Evolutionary conservation across 2,888 invertebrate genomes (phyloP).

Genomic region (Homarus gammarus): DNA sequence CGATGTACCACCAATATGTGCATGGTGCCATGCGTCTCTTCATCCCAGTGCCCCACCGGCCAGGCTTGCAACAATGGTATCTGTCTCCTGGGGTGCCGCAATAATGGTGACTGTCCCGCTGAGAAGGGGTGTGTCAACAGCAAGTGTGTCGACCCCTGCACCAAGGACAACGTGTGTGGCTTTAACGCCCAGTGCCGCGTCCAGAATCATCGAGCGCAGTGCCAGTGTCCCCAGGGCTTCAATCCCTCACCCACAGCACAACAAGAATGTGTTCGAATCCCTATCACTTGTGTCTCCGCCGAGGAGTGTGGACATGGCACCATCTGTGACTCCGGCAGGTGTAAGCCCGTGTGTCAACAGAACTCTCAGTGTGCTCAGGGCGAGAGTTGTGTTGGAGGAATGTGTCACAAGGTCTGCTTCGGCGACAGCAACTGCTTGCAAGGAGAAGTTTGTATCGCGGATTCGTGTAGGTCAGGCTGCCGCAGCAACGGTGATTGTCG

Average conservation of each 20-base stretch:
- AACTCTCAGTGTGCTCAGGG: slow-evolving; percentile 88
- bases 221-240: slow-evolving; percentile 89
- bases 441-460: slow-evolving; percentile 91
- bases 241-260: slow-evolving; percentile 92
- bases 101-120: slow-evolving; percentile 88
- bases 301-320: slow-evolving; percentile 84
- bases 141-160: slow-evolving; percentile 91
- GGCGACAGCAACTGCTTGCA: slow-evolving; percentile 93
- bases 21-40: slow-evolving; percentile 88
- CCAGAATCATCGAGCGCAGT: slow-evolving; percentile 88
- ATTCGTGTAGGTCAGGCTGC: slow-evolving; percentile 91
- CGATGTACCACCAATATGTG: slow-evolving; percentile 89
- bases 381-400: slow-evolving; percentile 87
- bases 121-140: slow-evolving; percentile 90
- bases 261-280: slow-evolving; percentile 92
- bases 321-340: slow-evolving; percentile 88
- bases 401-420: slow-evolving; percentile 92
- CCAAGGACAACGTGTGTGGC: slow-evolving; percentile 89
- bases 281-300: slow-evolving; percentile 84
- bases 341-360: slow-evolving; percentile 87
- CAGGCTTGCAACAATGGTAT: slow-evolving; percentile 90
- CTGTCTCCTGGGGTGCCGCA: slow-evolving; percentile 91
- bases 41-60: slow-evolving; percentile 88
- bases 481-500: slow-evolving; percentile 89
- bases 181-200: slow-evolving; percentile 88